These are phyloP conservation scores for Sternarchorhynchus goeldii DNA, from an alignment of 2,797 vertebrate genomes.

Conservation along the genomic window DNA sequence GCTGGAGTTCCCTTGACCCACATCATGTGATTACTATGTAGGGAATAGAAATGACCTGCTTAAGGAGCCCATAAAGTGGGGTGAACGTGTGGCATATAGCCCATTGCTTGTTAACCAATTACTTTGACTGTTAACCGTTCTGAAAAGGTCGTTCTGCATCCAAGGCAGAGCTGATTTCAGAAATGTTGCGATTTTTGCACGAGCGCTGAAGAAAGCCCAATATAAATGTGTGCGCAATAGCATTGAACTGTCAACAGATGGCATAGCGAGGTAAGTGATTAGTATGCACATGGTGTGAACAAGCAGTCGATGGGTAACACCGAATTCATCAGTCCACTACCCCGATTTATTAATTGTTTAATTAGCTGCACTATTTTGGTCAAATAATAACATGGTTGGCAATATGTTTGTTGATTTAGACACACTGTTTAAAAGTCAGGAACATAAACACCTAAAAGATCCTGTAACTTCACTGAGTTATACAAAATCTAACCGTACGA, in stretches of 20 bases:
- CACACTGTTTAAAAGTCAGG: background rate
- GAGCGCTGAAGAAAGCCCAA: background rate
- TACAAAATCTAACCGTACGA: background rate
- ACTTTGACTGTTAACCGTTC: background rate
- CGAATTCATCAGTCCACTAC: constrained; percentile 37
- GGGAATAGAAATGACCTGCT: no score
- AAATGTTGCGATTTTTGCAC: background rate
- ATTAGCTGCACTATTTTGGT: constrained; percentile 41
- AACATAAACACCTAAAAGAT: background rate
- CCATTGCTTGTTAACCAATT: no score
- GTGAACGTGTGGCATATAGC: no score
- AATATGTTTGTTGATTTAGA: background rate
- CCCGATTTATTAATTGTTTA: constrained; percentile 29
- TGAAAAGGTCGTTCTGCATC: background rate
- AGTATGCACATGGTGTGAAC: constrained; percentile 54
- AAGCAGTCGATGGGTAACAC: background rate
- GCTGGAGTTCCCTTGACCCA: no score
- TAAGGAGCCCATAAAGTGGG: no score
- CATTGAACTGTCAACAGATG: constrained; percentile 72
- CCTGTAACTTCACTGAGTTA: background rate
- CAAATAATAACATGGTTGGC: constrained; percentile 14
- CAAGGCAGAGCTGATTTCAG: background rate
- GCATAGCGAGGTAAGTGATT: constrained; percentile 71
- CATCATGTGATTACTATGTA: no score
- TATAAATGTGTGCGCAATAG: constrained; percentile 56